phyloP scores from a whole-genome alignment of 2,888 invertebrate genomes.

The Phyllotreta striolata region DNA sequence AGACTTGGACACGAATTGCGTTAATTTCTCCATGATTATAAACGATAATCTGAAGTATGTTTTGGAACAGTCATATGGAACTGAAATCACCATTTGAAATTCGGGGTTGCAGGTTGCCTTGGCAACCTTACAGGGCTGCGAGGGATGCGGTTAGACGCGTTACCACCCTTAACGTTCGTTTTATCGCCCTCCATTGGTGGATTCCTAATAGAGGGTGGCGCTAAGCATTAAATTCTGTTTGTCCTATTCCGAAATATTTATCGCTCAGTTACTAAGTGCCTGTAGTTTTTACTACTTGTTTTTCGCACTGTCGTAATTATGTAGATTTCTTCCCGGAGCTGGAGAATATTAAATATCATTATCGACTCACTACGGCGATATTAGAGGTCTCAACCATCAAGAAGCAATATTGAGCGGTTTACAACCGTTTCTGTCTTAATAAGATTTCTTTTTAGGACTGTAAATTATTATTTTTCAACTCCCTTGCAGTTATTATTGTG shows the following conservation, averaged over 20 bases:
- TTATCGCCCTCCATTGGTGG: constrained; percentile 42
- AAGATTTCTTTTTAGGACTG: not conserved
- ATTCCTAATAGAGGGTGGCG: constrained; percentile 54
- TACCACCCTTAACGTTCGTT: constrained; percentile 52
- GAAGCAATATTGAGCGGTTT: constrained; percentile 15
- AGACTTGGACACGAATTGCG: constrained; percentile 90
- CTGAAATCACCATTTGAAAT: constrained; percentile 57
- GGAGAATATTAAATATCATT: constrained; percentile 40
- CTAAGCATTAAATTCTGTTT: constrained; percentile 44
- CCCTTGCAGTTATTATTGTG: not conserved
- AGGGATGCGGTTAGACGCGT: constrained; percentile 52
- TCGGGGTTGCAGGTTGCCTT: constrained; percentile 58
- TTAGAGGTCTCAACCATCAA: constrained; percentile 1
- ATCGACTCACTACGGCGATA: constrained; percentile 24
- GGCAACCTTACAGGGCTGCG: constrained; percentile 53
- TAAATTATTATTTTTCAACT: constrained; percentile 13
- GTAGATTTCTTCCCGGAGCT: constrained; percentile 58
- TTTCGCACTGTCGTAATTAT: constrained; percentile 58
- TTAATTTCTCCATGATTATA: constrained; percentile 82
- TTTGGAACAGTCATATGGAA: constrained; percentile 55
- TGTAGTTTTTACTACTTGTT: constrained; percentile 61
- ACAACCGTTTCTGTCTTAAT: not conserved
- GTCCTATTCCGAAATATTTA: constrained; percentile 52
- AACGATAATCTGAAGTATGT: constrained; percentile 54
- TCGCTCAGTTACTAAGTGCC: constrained; percentile 59